Percentiles rank a stretch among this genome's conserved stretches.
phyloP scores from a whole-genome alignment of 2,888 invertebrate species.

The Drepanosiphum platanoidis region DNA sequence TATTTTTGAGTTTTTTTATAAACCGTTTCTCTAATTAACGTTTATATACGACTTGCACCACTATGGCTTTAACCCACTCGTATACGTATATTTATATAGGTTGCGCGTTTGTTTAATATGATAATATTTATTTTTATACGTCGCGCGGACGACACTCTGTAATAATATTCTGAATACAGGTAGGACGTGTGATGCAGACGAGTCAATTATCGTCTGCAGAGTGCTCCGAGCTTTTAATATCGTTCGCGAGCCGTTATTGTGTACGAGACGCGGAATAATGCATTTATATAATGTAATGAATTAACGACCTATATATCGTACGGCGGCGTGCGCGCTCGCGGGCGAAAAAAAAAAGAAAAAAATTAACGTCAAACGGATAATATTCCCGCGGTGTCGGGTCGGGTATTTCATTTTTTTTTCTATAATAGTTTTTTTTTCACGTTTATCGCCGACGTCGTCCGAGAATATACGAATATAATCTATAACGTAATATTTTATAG shows the following conservation, averaged over 20 bases:
- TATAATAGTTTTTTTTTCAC: background rate
- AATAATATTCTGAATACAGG: too few relatives aligned
- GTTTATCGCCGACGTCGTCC: background rate
- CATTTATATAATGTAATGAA: background rate
- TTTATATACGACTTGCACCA: too few relatives aligned
- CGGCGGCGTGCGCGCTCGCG: background rate
- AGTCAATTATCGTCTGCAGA: background rate
- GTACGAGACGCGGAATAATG: background rate
- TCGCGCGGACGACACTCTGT: too few relatives aligned
- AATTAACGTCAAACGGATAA: background rate
- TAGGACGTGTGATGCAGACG: background rate
- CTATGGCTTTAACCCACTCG: too few relatives aligned
- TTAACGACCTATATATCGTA: background rate
- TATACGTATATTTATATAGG: too few relatives aligned
- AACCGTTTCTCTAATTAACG: too few relatives aligned
- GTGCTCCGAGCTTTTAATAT: background rate
- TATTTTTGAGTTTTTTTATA: too few relatives aligned
- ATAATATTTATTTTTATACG: too few relatives aligned
- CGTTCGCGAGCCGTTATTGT: background rate
- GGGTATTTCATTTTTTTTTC: background rate
- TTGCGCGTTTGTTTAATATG: too few relatives aligned
- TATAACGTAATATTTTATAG: background rate
- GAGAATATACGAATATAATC: background rate
- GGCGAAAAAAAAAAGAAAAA: background rate
- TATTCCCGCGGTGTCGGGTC: background rate